A percentile compares a stretch with the other conserved stretches of the same genome.
phyloP scores from a whole-genome alignment of 2,888 invertebrate genomes.

The Epiperipatus broadwayi region DNA sequence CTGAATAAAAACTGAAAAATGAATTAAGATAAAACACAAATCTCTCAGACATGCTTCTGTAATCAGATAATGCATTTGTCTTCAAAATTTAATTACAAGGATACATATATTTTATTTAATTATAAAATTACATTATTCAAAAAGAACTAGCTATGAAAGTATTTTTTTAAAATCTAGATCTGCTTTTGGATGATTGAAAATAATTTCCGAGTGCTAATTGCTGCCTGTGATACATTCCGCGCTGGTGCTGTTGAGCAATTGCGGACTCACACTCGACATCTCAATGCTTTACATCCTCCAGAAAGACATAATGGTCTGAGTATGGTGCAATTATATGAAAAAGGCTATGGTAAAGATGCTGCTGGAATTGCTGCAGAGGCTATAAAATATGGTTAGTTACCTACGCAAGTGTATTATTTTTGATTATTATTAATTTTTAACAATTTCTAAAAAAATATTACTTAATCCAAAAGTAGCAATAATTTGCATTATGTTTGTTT shows the following conservation, averaged over 20 bases:
- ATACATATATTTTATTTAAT: no score
- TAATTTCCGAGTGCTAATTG: slow-evolving; percentile 79
- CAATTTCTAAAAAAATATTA: neutral
- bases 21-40: no score
- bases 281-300: slow-evolving; percentile 45
- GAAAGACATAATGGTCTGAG: slow-evolving; percentile 44
- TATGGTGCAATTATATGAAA: slow-evolving; percentile 91
- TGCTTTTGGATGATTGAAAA: slow-evolving; percentile 99
- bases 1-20: no score
- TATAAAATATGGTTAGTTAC: slow-evolving; percentile 46
- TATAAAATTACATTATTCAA: no score
- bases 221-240: slow-evolving; percentile 96
- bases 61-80: no score
- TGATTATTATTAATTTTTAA: slow-evolving; percentile 5
- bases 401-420: neutral
- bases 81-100: no score
- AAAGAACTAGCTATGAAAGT: no score
- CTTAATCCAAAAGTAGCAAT: neutral
- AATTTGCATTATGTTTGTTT: neutral
- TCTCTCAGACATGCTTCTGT: no score
- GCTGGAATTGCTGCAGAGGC: slow-evolving; percentile 97
- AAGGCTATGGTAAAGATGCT: slow-evolving; percentile 96
- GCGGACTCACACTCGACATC: slow-evolving; percentile 73
- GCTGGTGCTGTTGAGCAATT: slow-evolving; percentile 98
- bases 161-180: slow-evolving; percentile 36